phyloP scores from a whole-genome alignment of 2,113 vertebrate genomes.

The Lepidiolamprologus cunningtoni region DNA sequence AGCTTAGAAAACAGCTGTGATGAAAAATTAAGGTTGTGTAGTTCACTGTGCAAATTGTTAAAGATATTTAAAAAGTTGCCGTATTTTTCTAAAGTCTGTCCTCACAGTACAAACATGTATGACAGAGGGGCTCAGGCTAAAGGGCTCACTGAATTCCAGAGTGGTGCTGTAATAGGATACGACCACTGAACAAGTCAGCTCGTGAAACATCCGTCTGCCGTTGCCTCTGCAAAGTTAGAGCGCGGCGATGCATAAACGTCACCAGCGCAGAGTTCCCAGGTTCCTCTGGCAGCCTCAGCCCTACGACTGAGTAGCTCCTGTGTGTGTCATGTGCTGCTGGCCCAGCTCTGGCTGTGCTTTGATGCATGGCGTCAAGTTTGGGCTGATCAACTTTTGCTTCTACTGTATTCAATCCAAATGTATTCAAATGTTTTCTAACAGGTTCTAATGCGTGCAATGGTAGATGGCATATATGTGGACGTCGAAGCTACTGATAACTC shows the following conservation, averaged over 20 bases:
- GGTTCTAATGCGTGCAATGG: constrained; percentile 72
- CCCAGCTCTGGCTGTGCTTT: not conserved
- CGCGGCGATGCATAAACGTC: not conserved
- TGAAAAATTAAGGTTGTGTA: not conserved
- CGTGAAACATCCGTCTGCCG: not conserved
- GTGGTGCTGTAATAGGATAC: not conserved
- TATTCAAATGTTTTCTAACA: not conserved
- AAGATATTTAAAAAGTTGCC: not conserved
- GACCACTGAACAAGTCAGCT: not conserved
- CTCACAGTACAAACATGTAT: not conserved
- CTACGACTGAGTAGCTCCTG: not conserved
- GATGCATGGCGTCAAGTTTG: not conserved
- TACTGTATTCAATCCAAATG: not conserved
- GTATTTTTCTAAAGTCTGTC: not conserved
- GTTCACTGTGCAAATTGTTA: not conserved
- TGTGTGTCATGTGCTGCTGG: not conserved
- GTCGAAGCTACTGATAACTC: constrained; percentile 69
- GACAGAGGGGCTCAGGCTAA: not conserved
- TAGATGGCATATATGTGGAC: constrained; percentile 58
- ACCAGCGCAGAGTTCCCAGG: not conserved
- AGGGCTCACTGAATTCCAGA: not conserved
- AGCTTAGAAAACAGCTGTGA: not conserved
- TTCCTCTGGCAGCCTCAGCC: not conserved
- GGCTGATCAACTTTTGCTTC: not conserved
- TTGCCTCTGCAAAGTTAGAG: not conserved